Base-by-base conservation (phyloP, 2,113 vertebrate genomes). In the Nothobranchius furzeri region DNA sequence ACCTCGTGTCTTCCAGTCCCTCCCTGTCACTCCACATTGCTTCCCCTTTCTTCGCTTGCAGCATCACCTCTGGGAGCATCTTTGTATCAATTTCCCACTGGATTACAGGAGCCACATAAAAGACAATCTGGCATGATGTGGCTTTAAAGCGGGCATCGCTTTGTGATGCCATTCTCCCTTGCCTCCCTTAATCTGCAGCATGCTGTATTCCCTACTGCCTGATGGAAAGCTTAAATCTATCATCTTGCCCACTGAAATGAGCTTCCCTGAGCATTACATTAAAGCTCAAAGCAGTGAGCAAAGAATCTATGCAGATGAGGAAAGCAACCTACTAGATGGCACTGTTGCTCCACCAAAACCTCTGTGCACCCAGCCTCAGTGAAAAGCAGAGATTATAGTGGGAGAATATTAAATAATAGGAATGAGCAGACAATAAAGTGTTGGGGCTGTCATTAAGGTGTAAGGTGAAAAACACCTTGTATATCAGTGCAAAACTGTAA, bases 241-340 rank as follows among this genome's bases (percentile, higher is more conserved):
- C 87, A 86, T 85, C 76, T 79, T 84, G 70, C 84, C 85, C 74
- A 84, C 74, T 88, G 86, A 90, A 90, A 88, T 87, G 80, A 86
- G 87, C 85, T 85, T 90, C 84, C 84, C 70, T 75, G 81, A 83
- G 87, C 86, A 84, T 86, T 85, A 84, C 81, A 76, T 83, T 76
- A 78, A 86, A 84, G 64, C 89, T 86, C 78, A 83, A 87, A 84
- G 79, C 70, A 65, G 63, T 55, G 68, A 65, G 70, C 36, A 64
- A 75, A 48, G 45, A 64, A 60, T 68, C 24, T 12, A 48, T 36
- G 52, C 15, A 43, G 43, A 50, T 45, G 66, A 54, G 61, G 0
- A 8, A 51, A 68, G 56, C 60, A 25, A 56, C 82, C 89, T 90
- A 84, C 92, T 93, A 94, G 93, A 91, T 93, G 93, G 93, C 92